A percentile compares a stretch with the other conserved stretches of the same genome.
Evolutionary conservation across 2,113 vertebrate genomes (phyloP).

Genomic region (Aythya baeri): DNA sequence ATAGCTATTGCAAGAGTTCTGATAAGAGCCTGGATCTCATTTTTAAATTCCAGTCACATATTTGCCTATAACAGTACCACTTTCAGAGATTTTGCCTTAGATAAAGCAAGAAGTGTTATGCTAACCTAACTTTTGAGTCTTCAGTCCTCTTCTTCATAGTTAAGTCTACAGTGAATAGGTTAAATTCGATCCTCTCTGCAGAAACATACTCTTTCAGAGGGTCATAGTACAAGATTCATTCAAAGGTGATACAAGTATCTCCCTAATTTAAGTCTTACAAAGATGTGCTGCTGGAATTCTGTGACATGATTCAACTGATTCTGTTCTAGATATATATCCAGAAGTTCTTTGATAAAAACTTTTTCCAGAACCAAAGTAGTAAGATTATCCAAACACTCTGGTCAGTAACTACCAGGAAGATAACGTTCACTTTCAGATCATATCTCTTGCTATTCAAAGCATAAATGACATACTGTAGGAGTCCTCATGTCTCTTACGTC

Average conservation of each 20-base stretch:
- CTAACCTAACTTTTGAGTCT: not conserved
- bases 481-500: not conserved
- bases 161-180: not conserved
- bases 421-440: not conserved
- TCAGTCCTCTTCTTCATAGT: not conserved
- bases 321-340: not conserved
- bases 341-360: not conserved
- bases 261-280: not conserved
- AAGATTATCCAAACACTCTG: not conserved
- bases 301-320: not conserved
- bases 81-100: not conserved
- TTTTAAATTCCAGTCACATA: not conserved
- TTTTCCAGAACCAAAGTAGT: not conserved
- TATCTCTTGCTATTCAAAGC: not conserved
- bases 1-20: not conserved
- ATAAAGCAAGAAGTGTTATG: not conserved
- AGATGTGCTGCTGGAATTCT: not conserved
- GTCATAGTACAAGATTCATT: not conserved
- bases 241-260: not conserved
- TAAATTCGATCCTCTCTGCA: not conserved
- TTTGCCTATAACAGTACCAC: not conserved
- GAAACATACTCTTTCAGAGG: not conserved
- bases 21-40: not conserved
- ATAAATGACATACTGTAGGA: not conserved
- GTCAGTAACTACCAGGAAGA: not conserved